Percentiles rank a stretch among this genome's conserved stretches.
phyloP scores from a whole-genome alignment of 2,888 invertebrate genomes.

The Volucella zonaria region DNA sequence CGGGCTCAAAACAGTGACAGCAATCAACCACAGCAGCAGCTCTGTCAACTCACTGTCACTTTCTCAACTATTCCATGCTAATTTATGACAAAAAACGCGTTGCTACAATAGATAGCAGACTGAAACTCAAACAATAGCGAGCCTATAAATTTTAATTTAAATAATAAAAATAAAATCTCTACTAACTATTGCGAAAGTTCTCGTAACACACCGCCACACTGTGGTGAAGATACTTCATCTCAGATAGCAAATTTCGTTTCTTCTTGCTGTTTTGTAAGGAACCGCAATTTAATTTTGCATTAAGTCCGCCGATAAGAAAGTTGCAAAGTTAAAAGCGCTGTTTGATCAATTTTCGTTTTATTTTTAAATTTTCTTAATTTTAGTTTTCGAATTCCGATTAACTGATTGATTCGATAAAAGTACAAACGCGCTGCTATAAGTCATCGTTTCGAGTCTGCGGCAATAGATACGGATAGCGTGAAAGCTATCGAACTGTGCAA shows the following conservation, averaged over 20 bases:
- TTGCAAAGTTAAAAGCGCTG: background rate
- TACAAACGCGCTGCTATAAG: background rate
- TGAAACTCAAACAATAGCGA: background rate
- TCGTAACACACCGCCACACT: background rate
- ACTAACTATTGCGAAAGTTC: slow-evolving; percentile 1
- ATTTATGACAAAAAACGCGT: slow-evolving; percentile 2
- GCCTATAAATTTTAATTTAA: background rate
- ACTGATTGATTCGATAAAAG: slow-evolving; percentile 20
- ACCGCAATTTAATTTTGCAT: slow-evolving; percentile 24
- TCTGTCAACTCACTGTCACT: slow-evolving; percentile 1
- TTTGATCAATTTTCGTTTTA: background rate
- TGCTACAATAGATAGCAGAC: background rate
- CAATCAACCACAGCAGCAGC: background rate
- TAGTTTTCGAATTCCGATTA: background rate
- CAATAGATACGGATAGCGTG: background rate
- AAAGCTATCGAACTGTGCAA: background rate
- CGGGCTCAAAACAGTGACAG: slow-evolving; percentile 1
- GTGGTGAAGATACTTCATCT: background rate
- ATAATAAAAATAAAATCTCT: background rate
- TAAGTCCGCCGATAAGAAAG: slow-evolving; percentile 15
- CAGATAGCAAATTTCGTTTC: slow-evolving; percentile 11
- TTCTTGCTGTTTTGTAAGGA: background rate
- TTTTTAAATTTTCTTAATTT: background rate
- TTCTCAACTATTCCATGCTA: slow-evolving; percentile 3
- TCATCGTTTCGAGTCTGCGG: background rate